Conservation (phyloP, 2,113 vertebrate genomes). For the Laticauda laticaudata region DNA sequence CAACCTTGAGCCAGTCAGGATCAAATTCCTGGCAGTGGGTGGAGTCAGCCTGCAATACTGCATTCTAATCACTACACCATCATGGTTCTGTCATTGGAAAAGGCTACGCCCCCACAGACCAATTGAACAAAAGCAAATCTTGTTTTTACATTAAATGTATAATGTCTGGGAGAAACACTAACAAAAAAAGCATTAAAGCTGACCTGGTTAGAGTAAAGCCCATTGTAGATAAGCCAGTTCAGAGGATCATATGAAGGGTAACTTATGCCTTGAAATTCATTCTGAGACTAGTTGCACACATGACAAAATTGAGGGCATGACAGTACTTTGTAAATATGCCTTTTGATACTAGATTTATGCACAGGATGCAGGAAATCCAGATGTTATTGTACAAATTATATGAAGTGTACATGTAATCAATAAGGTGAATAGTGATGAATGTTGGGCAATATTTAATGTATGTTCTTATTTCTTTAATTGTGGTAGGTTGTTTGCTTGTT, state of each 20-base stretch:
- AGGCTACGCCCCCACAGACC: background rate
- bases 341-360: background rate
- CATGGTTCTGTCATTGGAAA: background rate
- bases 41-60: background rate
- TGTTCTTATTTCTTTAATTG: background rate
- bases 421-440: background rate
- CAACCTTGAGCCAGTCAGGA: background rate
- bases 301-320: background rate
- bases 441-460: background rate
- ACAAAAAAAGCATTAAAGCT: background rate
- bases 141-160: background rate
- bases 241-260: background rate
- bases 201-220: background rate
- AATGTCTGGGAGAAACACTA: background rate
- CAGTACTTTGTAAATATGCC: background rate
- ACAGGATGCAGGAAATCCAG: background rate
- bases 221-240: background rate
- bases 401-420: background rate
- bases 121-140: background rate
- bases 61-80: background rate
- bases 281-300: background rate
- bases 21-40: background rate
- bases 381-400: background rate
- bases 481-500: background rate
- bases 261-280: background rate